Conservation (phyloP, 2,888 invertebrate species). For the Venusia cambrica region DNA sequence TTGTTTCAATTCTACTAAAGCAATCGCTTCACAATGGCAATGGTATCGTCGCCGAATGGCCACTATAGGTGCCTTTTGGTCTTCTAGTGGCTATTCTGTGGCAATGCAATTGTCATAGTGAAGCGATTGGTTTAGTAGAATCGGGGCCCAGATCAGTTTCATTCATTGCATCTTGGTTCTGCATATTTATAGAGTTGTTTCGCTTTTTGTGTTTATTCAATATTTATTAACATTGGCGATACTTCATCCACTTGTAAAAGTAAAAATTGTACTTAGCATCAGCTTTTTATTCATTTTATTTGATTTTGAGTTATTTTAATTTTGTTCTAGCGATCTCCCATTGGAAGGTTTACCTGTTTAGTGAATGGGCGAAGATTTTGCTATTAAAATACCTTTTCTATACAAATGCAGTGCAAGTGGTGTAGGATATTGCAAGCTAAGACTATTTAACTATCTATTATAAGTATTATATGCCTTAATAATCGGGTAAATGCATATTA, state of each 20-base stretch:
- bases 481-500: conserved; percentile 22
- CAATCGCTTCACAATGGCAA: too few relatives aligned
- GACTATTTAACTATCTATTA: too few relatives aligned
- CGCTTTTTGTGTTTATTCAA: neutral
- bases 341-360: conserved; percentile 28
- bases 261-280: conserved; percentile 7
- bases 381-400: conserved; percentile 24
- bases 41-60: too few relatives aligned
- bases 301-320: conserved; percentile 17
- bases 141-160: too few relatives aligned
- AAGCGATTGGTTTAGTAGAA: too few relatives aligned
- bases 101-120: too few relatives aligned
- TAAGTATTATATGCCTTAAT: conserved; percentile 33
- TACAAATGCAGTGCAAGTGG: conserved; percentile 16
- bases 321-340: conserved; percentile 30
- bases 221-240: neutral
- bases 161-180: too few relatives aligned
- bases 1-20: too few relatives aligned
- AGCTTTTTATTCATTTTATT: conserved; percentile 2
- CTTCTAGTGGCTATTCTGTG: too few relatives aligned
- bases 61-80: too few relatives aligned
- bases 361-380: conserved; percentile 28
- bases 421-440: conserved; percentile 23
- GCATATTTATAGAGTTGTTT: neutral
- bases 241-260: conserved; percentile 6